These are phyloP conservation scores for Adineta ricciae DNA, from an alignment of 2,888 invertebrate species.

Conservation along the genomic window DNA sequence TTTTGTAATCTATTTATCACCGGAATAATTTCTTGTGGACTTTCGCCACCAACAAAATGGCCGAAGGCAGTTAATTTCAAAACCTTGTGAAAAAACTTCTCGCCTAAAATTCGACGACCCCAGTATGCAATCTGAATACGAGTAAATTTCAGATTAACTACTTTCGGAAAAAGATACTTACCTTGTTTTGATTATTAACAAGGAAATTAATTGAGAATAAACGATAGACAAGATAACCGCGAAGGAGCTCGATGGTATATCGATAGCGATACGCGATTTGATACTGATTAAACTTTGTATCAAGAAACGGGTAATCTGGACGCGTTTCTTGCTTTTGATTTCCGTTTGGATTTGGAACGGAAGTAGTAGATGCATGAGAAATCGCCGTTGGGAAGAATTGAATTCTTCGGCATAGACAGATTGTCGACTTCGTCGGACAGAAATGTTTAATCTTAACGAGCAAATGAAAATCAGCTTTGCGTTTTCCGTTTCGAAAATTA, in stretches of 20 bases:
- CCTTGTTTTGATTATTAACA: conserved; percentile 84
- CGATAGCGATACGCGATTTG: conserved; percentile 87
- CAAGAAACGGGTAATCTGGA: conserved; percentile 16
- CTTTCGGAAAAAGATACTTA: conserved; percentile 52
- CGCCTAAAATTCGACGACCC: conserved; percentile 66
- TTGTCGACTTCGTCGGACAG: neutral
- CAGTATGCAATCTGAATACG: conserved; percentile 57
- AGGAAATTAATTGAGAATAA: conserved; percentile 75
- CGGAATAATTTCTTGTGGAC: conserved; percentile 67
- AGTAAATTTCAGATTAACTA: neutral
- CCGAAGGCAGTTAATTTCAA: conserved; percentile 96
- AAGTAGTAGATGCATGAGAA: neutral
- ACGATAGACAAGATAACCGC: conserved; percentile 81
- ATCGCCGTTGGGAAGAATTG: neutral
- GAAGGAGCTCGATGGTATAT: conserved; percentile 76
- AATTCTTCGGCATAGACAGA: neutral
- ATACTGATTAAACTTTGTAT: conserved; percentile 65
- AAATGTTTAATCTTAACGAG: neutral
- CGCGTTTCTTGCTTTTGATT: neutral
- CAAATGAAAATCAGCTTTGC: no score
- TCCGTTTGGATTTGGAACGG: neutral
- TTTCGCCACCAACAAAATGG: conserved; percentile 93
- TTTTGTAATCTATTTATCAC: conserved; percentile 58
- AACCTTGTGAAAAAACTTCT: conserved; percentile 65
- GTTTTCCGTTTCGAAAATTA: no score